These are phyloP conservation scores for Rhinolophus ferrumequinum DNA, from an alignment of 2,113 vertebrate species.

Conservation along the genomic window DNA sequence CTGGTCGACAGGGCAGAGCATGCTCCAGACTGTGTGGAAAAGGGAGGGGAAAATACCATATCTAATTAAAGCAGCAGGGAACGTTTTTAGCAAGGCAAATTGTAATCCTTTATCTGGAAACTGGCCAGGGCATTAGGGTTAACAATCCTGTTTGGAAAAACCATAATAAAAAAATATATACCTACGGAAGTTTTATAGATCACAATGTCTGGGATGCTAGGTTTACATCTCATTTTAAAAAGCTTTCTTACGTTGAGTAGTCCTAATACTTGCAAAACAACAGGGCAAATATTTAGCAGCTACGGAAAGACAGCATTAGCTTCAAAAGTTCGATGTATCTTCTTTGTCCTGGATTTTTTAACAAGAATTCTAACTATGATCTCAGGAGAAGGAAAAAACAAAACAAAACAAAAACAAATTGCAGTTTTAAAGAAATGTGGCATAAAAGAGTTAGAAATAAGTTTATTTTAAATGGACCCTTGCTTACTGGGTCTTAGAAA, in stretches of 20 bases:
- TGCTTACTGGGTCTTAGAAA: neutral
- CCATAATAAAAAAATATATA: slow-evolving; percentile 58
- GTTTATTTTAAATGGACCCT: neutral
- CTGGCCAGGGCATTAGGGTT: slow-evolving; percentile 76
- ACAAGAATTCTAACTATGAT: neutral
- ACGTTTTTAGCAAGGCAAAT: slow-evolving; percentile 76
- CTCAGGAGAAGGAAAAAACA: neutral
- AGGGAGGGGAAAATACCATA: slow-evolving; percentile 64
- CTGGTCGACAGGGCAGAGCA: slow-evolving; percentile 68
- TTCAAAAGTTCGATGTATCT: neutral
- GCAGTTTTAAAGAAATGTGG: neutral
- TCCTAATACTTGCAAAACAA: neutral
- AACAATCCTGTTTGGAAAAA: slow-evolving; percentile 66
- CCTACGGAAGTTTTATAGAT: neutral
- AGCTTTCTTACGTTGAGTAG: neutral
- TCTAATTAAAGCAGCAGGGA: slow-evolving; percentile 81
- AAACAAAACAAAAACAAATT: neutral
- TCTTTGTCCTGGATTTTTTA: slow-evolving; percentile 10
- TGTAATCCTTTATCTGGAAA: slow-evolving; percentile 79
- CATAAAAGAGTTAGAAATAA: neutral
- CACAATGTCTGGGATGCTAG: neutral
- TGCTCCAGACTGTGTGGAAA: slow-evolving; percentile 32
- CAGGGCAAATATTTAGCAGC: neutral
- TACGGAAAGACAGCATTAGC: neutral
- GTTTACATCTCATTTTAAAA: slow-evolving; percentile 32